Percentiles rank a stretch among this genome's conserved stretches.
These are phyloP conservation scores for Pelobates cultripes DNA, from an alignment of 2,797 vertebrate species.

Conservation along the genomic window DNA sequence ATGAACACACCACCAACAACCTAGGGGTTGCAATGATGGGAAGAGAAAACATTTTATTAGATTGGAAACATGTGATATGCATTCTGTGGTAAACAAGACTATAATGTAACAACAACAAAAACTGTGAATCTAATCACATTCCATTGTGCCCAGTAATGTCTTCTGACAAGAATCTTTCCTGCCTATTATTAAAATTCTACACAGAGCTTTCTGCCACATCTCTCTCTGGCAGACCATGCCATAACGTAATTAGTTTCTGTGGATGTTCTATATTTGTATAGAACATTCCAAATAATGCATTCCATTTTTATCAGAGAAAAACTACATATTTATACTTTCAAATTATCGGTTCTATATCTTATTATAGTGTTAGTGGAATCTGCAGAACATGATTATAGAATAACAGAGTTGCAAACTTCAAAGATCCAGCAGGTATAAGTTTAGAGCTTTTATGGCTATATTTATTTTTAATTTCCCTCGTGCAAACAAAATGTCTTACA, in stretches of 20 bases:
- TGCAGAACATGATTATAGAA: constrained; percentile 10
- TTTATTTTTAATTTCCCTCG: constrained; percentile 15
- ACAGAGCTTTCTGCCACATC: constrained; percentile 48
- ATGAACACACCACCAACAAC: constrained; percentile 25
- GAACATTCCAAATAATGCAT: constrained; percentile 42
- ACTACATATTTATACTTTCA: constrained; percentile 42
- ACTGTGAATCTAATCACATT: constrained; percentile 50
- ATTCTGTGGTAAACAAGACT: constrained; percentile 48
- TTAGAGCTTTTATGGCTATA: constrained; percentile 6
- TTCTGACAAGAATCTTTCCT: constrained; percentile 56
- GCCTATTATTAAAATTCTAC: constrained; percentile 54
- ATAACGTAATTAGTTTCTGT: constrained; percentile 49
- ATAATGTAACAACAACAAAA: constrained; percentile 48
- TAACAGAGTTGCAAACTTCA: constrained; percentile 9
- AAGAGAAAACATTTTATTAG: constrained; percentile 30
- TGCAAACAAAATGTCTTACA: neutral
- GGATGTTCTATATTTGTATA: constrained; percentile 46
- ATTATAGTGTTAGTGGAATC: constrained; percentile 2
- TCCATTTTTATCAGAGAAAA: constrained; percentile 37
- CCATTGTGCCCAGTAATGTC: constrained; percentile 52
- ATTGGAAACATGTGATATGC: constrained; percentile 44
- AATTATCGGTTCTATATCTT: constrained; percentile 14
- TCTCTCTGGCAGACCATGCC: constrained; percentile 44
- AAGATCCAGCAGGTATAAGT: neutral
- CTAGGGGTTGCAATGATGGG: constrained; percentile 24